A percentile compares a stretch with the other conserved stretches of the same genome.
Evolutionary conservation across 1,140 invertebrate species (phyloP).

Genomic region (Aphelenchoides besseyi): DNA sequence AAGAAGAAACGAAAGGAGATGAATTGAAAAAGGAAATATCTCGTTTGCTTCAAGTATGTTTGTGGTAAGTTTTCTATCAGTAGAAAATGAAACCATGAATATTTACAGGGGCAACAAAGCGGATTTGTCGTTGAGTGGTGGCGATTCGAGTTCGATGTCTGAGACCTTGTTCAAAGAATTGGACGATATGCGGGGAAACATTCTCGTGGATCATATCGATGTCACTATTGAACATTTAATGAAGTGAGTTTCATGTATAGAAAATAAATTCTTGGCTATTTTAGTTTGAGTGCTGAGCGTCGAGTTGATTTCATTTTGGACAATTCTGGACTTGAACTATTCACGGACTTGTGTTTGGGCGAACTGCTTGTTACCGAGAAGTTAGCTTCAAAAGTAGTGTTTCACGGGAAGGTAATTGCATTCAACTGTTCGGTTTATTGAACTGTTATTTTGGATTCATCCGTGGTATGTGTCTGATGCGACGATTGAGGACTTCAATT

Average conservation of each 20-base stretch:
- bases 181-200: slow-evolving; percentile 69
- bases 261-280: no score
- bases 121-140: slow-evolving; percentile 81
- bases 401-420: slow-evolving; percentile 75
- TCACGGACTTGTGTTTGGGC: slow-evolving; percentile 82
- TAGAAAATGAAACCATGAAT: slow-evolving; percentile 60
- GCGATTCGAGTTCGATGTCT: slow-evolving; percentile 67
- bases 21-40: slow-evolving; percentile 13
- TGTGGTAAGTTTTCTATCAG: background rate
- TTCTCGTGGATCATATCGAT: slow-evolving; percentile 72
- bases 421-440: slow-evolving; percentile 15
- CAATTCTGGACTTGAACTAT: slow-evolving; percentile 88
- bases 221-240: slow-evolving; percentile 66
- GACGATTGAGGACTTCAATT: slow-evolving; percentile 74
- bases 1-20: slow-evolving; percentile 8
- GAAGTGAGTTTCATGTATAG: slow-evolving; percentile 21
- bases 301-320: slow-evolving; percentile 78
- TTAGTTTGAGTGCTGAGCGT: slow-evolving; percentile 27
- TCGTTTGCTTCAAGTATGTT: background rate
- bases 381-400: slow-evolving; percentile 72
- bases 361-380: slow-evolving; percentile 73
- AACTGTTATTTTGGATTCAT: slow-evolving; percentile 64
- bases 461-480: slow-evolving; percentile 97
- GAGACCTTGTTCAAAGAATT: slow-evolving; percentile 70
- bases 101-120: slow-evolving; percentile 72